Conservation (phyloP, 2,888 invertebrate species). For the Microctonus brassicae region DNA sequence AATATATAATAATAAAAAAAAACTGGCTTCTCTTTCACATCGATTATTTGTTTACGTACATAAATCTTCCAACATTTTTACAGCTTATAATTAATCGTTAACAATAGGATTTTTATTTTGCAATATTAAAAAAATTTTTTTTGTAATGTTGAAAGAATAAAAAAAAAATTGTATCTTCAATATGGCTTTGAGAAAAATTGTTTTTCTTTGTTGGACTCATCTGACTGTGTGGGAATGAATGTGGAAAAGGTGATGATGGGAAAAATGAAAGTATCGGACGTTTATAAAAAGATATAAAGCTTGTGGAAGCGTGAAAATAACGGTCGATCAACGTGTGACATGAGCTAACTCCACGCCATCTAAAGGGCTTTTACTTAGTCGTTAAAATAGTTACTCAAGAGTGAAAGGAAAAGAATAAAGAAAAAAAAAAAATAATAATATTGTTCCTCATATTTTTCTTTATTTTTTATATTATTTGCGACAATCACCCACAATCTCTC, state of each 20-base stretch:
- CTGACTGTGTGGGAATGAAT: not conserved
- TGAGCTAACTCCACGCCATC: slow-evolving; percentile 1
- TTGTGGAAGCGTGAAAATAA: not conserved
- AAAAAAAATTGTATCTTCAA: not conserved
- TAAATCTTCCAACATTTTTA: too few species aligned
- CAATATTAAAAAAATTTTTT: too few species aligned
- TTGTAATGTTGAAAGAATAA: not conserved
- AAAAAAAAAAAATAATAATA: not conserved
- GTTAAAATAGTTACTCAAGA: slow-evolving; percentile 11
- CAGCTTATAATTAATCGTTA: too few species aligned
- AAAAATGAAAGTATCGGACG: too few species aligned
- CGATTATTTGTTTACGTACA: too few species aligned
- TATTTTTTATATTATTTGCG: not conserved
- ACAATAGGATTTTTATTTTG: too few species aligned
- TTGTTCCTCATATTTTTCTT: not conserved
- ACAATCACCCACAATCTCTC: not conserved
- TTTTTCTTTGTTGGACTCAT: not conserved
- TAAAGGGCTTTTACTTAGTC: slow-evolving; percentile 16
- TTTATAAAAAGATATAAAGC: not conserved
- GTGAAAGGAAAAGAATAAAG: not conserved
- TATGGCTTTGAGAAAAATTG: not conserved
- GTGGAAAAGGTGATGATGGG: not conserved
- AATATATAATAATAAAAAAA: not conserved
- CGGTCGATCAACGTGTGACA: not conserved
- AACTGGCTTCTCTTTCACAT: too few species aligned